Conservation (phyloP, 2,113 vertebrate species). For the Xiphophorus maculatus region DNA sequence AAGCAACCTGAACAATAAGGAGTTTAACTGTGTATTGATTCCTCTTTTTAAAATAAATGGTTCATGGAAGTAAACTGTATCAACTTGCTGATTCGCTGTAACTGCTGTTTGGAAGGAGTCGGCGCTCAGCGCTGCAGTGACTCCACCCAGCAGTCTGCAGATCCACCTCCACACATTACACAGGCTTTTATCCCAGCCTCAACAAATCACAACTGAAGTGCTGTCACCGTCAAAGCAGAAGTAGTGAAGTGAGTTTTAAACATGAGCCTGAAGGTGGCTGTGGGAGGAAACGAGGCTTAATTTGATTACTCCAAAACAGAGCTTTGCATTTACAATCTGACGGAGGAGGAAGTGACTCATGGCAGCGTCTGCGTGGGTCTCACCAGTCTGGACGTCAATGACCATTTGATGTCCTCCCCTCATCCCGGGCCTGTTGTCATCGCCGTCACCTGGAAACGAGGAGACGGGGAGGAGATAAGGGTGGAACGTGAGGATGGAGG, state of each 20-base stretch:
- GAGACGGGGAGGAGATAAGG: constrained; percentile 19
- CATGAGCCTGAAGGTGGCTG: neutral
- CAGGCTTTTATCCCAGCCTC: too few species aligned
- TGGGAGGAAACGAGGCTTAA: constrained; percentile 1
- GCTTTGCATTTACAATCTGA: constrained; percentile 10
- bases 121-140: too few species aligned
- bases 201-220: neutral
- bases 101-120: too few species aligned
- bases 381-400: constrained; percentile 98
- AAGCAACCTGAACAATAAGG: too few species aligned
- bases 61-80: too few species aligned
- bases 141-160: too few species aligned
- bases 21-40: too few species aligned
- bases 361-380: constrained; percentile 55
- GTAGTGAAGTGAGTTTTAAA: neutral
- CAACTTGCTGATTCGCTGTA: too few species aligned
- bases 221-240: constrained; percentile 2
- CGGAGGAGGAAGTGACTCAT: constrained; percentile 44
- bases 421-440: constrained; percentile 97
- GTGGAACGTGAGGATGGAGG: neutral
- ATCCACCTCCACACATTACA: too few species aligned
- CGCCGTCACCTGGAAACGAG: constrained; percentile 85
- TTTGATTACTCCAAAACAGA: constrained; percentile 30
- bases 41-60: too few species aligned
- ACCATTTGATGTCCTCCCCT: constrained; percentile 99